These are phyloP conservation scores for Paramacrobiotus metropolitanus DNA, from an alignment of 1,140 invertebrate genomes.

Conservation along the genomic window DNA sequence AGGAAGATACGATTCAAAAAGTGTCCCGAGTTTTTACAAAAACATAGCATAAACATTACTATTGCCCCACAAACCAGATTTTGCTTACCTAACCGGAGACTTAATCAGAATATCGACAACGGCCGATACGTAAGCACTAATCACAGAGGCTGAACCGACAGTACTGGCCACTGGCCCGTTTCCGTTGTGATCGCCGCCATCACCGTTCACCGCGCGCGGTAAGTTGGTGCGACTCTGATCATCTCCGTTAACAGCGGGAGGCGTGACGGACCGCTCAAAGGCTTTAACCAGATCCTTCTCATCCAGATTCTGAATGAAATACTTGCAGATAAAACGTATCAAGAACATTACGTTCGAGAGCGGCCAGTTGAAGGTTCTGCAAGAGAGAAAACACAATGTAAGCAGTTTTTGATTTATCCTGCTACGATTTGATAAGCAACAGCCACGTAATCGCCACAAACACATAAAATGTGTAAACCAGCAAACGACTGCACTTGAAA, in stretches of 20 bases:
- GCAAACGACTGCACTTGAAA: too few relatives aligned
- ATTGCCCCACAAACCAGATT: too few relatives aligned
- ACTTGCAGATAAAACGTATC: constrained; percentile 62
- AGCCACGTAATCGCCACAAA: too few relatives aligned
- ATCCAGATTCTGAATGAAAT: constrained; percentile 41
- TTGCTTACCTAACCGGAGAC: background rate
- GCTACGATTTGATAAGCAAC: too few relatives aligned
- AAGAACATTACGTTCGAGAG: constrained; percentile 79
- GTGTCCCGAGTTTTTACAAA: too few relatives aligned
- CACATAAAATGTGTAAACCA: too few relatives aligned
- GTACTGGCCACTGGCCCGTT: background rate
- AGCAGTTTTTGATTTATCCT: too few relatives aligned
- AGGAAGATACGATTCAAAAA: too few relatives aligned
- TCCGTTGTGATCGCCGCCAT: constrained; percentile 6
- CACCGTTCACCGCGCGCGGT: constrained; percentile 4
- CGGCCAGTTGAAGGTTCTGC: constrained; percentile 77
- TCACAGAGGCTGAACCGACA: background rate
- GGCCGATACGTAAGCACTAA: background rate
- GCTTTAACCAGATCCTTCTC: constrained; percentile 27
- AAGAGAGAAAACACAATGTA: constrained; percentile 25
- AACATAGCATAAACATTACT: too few relatives aligned
- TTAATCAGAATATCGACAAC: background rate
- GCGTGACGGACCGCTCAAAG: constrained; percentile 17
- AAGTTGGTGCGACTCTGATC: background rate
- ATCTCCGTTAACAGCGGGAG: background rate